Evolutionary conservation across 2,797 vertebrate species (phyloP), one percentile per base, ranked within the genome.

Genomic region (Bothrops alternatus): DNA sequence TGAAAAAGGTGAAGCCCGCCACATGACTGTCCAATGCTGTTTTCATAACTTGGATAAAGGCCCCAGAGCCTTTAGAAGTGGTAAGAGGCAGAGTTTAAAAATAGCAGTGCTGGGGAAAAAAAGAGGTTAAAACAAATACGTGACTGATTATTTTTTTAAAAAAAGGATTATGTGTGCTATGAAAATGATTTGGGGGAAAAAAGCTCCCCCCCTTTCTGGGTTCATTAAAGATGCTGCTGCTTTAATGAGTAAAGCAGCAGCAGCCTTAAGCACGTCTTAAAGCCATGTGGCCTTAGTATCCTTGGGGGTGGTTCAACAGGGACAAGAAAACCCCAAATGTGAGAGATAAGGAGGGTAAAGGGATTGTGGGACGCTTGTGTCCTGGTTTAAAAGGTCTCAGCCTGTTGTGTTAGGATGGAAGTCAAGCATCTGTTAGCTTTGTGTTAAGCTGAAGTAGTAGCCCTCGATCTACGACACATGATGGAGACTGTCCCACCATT

Each of bases 281-380:
- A 58, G 57, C 1, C 2, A 58, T 2, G 6, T 0, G 3, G 69
- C 6, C 0, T 73, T 37, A 6, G 26, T 4, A 53, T 4, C 13
- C 6, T 2, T 61, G 58, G 73, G n/a, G 26, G 23, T 3, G 42
- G 8, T 20, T 4, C 1, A 7, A 4, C 56, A 4, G 65, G 20
- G 13, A 11, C 50, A 37, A 73, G 53, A 25, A 73, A 37, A 16
- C 20, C 0, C 37, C 12, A 3, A 4, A 23, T 6, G 7, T 10
- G 0, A 26, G 14, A 2, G n/a, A 4, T 0, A 3, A 12, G 65
- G 2, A 28, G 78, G 37, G 37, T 37, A 47, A 60, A 90, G n/a
- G 20, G 56, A 26, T 78, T 55, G n/a, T 37, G 32, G 53, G 16
- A 58, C 20, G 55, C 4, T 20, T 2, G 7, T 14, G 8, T 26